Percentiles rank a stretch among this genome's conserved stretches.
phyloP scores from a whole-genome alignment of 2,888 invertebrate genomes.

The Ditylenchus weischeri region DNA sequence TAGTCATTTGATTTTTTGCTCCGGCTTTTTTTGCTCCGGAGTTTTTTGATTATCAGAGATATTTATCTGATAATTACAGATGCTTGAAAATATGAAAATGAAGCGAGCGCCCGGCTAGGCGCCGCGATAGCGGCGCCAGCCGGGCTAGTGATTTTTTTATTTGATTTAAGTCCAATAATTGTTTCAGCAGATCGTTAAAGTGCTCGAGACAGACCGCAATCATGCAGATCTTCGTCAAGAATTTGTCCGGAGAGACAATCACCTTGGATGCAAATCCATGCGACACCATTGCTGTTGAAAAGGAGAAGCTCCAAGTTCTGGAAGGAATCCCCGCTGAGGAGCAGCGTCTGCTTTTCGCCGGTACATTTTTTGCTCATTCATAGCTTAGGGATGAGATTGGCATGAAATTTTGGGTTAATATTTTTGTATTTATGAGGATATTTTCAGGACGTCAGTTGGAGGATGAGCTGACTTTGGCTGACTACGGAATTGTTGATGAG shows the following conservation, averaged over 20 bases:
- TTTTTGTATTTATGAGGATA: conserved; percentile 5
- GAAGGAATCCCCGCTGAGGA: conserved; percentile 11
- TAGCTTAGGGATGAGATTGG: not conserved
- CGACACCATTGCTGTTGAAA: conserved; percentile 15
- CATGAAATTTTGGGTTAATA: not conserved
- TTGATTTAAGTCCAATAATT: no score
- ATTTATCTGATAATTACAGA: no score
- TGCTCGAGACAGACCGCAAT: not conserved
- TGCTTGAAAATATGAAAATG: no score
- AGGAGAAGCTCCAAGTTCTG: conserved; percentile 9
- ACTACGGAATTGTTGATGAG: conserved; percentile 15
- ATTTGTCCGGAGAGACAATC: conserved; percentile 19
- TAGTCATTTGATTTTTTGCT: no score
- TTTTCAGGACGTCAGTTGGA: conserved; percentile 20
- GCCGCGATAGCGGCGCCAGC: no score
- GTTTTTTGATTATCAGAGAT: no score
- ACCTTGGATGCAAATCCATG: conserved; percentile 13
- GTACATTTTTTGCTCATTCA: conserved; percentile 5
- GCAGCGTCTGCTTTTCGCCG: conserved; percentile 20
- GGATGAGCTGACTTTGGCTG: conserved; percentile 11
- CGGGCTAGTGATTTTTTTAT: no score
- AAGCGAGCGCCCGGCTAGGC: no score
- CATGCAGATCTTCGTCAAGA: conserved; percentile 21
- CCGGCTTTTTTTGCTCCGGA: no score
- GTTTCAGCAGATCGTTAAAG: no score